Evolutionary conservation across 2,113 vertebrate genomes (phyloP).

Genomic region (Pterophyllum scalare): DNA sequence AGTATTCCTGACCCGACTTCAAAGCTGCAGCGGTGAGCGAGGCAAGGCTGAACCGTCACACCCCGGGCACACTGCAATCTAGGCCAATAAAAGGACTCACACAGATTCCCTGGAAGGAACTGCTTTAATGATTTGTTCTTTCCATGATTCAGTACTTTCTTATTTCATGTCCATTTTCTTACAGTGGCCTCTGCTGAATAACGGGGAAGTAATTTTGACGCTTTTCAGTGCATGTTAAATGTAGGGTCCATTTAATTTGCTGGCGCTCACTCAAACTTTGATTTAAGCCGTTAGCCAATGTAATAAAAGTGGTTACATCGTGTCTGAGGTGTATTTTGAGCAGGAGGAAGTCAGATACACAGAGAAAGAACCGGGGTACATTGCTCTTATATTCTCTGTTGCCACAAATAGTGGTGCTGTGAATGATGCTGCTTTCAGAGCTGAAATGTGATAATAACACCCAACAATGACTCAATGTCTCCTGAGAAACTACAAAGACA

Average conservation of each 20-base stretch:
- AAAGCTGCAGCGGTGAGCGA: conserved; percentile 48
- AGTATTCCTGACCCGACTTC: conserved; percentile 59
- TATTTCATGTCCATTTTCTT: not conserved
- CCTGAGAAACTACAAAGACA: conserved; percentile 49
- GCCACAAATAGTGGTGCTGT: conserved; percentile 1
- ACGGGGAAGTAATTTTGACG: conserved; percentile 14
- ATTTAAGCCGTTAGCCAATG: conserved; percentile 44
- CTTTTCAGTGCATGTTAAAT: conserved; percentile 25
- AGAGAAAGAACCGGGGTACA: not conserved
- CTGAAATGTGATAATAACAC: conserved; percentile 29
- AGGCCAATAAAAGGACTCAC: conserved; percentile 40
- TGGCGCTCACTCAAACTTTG: conserved; percentile 30
- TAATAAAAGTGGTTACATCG: not conserved
- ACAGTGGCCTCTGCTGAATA: conserved; percentile 9
- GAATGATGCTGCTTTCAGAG: conserved; percentile 37
- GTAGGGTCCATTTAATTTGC: conserved; percentile 44
- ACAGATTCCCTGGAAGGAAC: conserved; percentile 19
- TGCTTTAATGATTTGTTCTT: conserved; percentile 49
- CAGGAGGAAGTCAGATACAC: conserved; percentile 3
- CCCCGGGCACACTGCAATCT: conserved; percentile 31
- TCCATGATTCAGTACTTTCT: conserved; percentile 39
- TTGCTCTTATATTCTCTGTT: conserved; percentile 11
- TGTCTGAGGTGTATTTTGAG: conserved; percentile 18
- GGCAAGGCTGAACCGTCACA: conserved; percentile 35
- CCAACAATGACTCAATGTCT: conserved; percentile 30